Evolutionary conservation across 2,888 invertebrate genomes (phyloP).

Genomic region (Mesorhabditis spiculigera): DNA sequence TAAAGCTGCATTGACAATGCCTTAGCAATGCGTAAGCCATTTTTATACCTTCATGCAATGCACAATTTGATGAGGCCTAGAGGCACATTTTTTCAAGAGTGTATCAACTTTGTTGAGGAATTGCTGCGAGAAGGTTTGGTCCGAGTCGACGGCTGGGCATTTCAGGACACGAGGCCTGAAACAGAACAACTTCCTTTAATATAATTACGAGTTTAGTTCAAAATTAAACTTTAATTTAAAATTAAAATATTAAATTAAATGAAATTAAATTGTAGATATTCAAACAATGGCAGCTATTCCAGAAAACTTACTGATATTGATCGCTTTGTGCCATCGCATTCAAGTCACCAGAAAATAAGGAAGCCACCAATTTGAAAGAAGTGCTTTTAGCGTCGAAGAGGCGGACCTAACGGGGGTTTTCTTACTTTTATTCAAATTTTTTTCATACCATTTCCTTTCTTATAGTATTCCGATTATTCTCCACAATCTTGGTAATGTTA

Average conservation of each 20-base stretch:
- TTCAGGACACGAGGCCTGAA: not conserved
- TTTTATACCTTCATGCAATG: not conserved
- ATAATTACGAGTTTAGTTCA: not conserved
- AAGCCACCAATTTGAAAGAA: not conserved
- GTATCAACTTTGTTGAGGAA: constrained; percentile 4
- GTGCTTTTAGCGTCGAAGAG: not conserved
- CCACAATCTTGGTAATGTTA: not conserved
- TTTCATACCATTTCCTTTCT: constrained; percentile 4
- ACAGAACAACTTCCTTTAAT: not conserved
- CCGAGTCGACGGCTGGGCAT: not conserved
- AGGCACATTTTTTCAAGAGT: not conserved
- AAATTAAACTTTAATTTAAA: not conserved
- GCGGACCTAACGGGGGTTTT: not conserved
- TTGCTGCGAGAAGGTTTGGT: not conserved
- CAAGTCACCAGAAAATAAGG: not conserved
- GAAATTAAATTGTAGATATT: too few species aligned
- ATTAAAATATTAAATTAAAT: too few species aligned
- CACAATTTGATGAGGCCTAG: not conserved
- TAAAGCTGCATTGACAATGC: too few species aligned
- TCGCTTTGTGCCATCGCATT: constrained; percentile 2
- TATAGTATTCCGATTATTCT: not conserved
- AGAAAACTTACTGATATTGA: not conserved
- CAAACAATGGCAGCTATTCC: too few species aligned
- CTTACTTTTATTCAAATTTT: not conserved
- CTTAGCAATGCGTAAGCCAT: too few species aligned